phyloP scores from a whole-genome alignment of 1,140 invertebrate genomes.

The Adoxophyes honmai region DNA sequence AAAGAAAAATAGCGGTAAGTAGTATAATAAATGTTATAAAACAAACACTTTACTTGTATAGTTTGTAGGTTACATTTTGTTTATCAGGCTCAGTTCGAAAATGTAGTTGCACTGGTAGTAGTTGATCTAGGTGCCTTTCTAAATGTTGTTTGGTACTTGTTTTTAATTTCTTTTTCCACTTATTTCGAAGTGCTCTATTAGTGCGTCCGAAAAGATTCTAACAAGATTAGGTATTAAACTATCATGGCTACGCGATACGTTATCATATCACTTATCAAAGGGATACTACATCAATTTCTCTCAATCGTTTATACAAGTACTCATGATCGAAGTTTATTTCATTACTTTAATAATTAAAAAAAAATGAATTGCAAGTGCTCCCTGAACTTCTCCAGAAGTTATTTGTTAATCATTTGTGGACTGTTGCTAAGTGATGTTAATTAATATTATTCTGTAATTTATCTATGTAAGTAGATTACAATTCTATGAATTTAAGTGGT shows the following conservation, averaged over 20 bases:
- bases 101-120: slow-evolving; percentile 22
- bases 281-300: slow-evolving; percentile 7
- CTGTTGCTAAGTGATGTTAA: not conserved
- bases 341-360: no score
- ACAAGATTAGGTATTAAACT: slow-evolving; percentile 11
- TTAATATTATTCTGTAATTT: slow-evolving; percentile 17
- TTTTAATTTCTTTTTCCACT: slow-evolving; percentile 23
- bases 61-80: slow-evolving; percentile 21
- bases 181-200: slow-evolving; percentile 12
- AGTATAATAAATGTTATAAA: slow-evolving; percentile 28
- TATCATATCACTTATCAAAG: slow-evolving; percentile 10
- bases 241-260: not conserved
- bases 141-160: slow-evolving; percentile 32
- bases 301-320: not conserved
- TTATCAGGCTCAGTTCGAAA: slow-evolving; percentile 22
- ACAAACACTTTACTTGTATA: slow-evolving; percentile 23
- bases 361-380: no score
- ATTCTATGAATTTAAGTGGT: no score
- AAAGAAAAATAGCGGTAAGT: slow-evolving; percentile 61
- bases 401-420: no score
- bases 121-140: slow-evolving; percentile 36
- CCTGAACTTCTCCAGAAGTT: no score
- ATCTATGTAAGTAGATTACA: no score
- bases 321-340: no score
- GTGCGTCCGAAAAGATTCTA: slow-evolving; percentile 5